A percentile compares a stretch with the other conserved stretches of the same genome.
These are phyloP conservation scores for Pseudorectes ferrugineus DNA, from an alignment of 2,113 vertebrate genomes.

Conservation along the genomic window DNA sequence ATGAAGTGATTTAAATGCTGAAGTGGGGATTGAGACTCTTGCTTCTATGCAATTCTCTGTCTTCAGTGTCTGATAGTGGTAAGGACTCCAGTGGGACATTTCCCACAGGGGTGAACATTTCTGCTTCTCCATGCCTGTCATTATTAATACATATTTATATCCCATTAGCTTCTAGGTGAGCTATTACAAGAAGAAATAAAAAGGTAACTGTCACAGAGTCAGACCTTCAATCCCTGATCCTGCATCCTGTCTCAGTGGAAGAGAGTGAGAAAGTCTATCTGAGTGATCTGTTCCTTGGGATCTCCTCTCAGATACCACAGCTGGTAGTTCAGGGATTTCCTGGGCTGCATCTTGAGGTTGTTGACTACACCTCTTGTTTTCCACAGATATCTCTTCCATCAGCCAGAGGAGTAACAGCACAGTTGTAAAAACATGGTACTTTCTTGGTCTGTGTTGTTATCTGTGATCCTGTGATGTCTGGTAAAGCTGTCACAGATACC, in stretches of 20 bases:
- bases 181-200: background rate
- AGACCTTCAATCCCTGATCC: background rate
- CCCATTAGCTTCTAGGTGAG: background rate
- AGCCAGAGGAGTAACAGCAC: background rate
- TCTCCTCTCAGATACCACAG: background rate
- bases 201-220: background rate
- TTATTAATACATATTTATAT: background rate
- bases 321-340: background rate
- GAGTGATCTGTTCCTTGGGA: background rate
- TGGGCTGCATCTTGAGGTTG: background rate
- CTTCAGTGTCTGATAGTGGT: background rate
- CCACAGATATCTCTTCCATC: background rate
- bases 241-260: background rate
- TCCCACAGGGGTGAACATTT: background rate
- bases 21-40: background rate
- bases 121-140: background rate
- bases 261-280: background rate
- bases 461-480: background rate
- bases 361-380: background rate
- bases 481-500: background rate
- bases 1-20: background rate
- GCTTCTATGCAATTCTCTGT: background rate
- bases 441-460: background rate
- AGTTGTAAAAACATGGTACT: background rate
- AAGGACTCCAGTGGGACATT: background rate